Evolutionary conservation across 2,888 invertebrate genomes (phyloP).

Genomic region (Folsomia manolachei): DNA sequence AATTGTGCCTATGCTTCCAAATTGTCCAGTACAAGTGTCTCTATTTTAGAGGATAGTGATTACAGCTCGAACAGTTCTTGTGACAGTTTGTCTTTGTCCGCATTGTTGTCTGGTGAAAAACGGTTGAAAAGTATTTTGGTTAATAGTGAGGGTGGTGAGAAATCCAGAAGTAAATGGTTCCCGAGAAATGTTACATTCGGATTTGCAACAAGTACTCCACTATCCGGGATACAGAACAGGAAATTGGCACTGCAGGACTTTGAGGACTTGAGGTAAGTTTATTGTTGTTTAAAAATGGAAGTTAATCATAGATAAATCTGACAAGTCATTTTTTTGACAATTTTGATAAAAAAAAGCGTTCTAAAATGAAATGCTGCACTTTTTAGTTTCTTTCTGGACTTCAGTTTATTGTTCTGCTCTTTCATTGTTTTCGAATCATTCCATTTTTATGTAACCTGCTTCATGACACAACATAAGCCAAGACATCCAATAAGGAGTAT

Average conservation of each 20-base stretch:
- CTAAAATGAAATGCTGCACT: too few species aligned
- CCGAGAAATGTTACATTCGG: neutral
- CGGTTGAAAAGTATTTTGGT: neutral
- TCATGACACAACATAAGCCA: too few species aligned
- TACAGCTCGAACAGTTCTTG: neutral
- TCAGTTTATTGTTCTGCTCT: too few species aligned
- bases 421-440: too few species aligned
- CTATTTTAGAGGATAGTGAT: neutral
- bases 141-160: neutral
- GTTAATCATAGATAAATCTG: too few species aligned
- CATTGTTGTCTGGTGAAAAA: neutral
- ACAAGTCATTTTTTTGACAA: neutral
- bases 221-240: neutral
- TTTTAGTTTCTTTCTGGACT: too few species aligned
- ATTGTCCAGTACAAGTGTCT: neutral
- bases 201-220: neutral
- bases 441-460: too few species aligned
- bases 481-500: neutral
- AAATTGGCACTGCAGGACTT: neutral
- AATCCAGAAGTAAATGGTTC: neutral
- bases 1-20: neutral
- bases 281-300: too few species aligned
- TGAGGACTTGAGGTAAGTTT: constrained; percentile 1
- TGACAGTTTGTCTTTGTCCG: neutral
- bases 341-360: too few species aligned